Percentiles rank a stretch among this genome's conserved stretches.
phyloP scores from a whole-genome alignment of 2,888 invertebrate species.

The Aspidapion aeneum region DNA sequence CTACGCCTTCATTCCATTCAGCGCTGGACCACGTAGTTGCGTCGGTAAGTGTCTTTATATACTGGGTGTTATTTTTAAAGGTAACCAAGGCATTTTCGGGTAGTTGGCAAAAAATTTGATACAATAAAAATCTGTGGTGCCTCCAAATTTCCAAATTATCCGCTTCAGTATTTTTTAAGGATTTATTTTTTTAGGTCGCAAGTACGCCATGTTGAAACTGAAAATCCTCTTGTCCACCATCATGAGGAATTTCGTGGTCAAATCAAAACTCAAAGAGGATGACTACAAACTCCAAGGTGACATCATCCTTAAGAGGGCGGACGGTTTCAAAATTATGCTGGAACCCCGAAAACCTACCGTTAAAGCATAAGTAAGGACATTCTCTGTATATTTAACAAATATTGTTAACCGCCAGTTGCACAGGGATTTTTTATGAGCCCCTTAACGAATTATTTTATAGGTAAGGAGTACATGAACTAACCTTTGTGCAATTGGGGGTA shows the following conservation, averaged over 20 bases:
- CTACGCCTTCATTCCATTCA: constrained; percentile 77
- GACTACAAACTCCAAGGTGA: constrained; percentile 68
- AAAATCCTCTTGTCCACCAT: constrained; percentile 71
- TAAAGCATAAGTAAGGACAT: no score
- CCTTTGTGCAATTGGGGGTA: no score
- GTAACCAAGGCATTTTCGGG: neutral
- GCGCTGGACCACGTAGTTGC: constrained; percentile 77
- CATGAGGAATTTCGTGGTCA: constrained; percentile 62
- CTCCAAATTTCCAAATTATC: neutral
- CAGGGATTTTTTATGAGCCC: no score
- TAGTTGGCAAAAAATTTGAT: neutral
- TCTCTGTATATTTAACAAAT: no score
- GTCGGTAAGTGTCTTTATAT: constrained; percentile 58
- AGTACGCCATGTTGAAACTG: constrained; percentile 75
- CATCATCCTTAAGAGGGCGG: constrained; percentile 69
- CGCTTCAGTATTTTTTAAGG: neutral
- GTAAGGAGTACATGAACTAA: no score
- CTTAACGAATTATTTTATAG: no score
- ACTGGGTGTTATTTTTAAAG: neutral
- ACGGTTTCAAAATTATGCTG: constrained; percentile 69
- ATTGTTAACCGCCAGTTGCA: no score
- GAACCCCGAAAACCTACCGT: constrained; percentile 56
- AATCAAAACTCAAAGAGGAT: constrained; percentile 60
- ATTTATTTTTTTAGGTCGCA: constrained; percentile 59
- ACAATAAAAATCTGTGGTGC: neutral